phyloP scores from a whole-genome alignment of 1,140 invertebrate species.

The Papilio aristodemus region DNA sequence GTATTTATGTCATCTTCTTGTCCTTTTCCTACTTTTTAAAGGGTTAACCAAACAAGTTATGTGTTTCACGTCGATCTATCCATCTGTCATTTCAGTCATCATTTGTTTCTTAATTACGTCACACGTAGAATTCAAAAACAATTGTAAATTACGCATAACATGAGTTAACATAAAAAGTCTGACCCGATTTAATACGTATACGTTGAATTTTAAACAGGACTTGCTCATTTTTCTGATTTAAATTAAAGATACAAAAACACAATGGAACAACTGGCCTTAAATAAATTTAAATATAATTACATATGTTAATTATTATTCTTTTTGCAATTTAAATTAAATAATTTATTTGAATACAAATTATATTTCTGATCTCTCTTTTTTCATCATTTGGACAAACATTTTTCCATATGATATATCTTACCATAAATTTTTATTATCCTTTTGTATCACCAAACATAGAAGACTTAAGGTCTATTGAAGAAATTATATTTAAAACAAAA shows the following conservation, averaged over 20 bases:
- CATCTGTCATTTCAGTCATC: too few species aligned
- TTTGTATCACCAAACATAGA: too few species aligned
- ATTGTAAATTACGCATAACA: not conserved
- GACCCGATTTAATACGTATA: not conserved
- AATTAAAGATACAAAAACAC: constrained; percentile 1
- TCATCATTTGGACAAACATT: too few species aligned
- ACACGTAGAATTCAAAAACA: not conserved
- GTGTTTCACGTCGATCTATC: too few species aligned
- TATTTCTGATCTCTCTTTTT: too few species aligned
- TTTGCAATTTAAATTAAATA: not conserved
- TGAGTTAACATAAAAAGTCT: constrained; percentile 18
- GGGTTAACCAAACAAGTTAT: not conserved
- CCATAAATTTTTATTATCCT: too few species aligned
- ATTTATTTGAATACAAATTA: not conserved
- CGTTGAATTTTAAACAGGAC: constrained; percentile 10
- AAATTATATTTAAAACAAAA: too few species aligned
- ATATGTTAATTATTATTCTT: not conserved
- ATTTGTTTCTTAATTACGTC: too few species aligned
- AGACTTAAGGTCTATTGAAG: too few species aligned
- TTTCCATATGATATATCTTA: too few species aligned
- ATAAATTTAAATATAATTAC: not conserved
- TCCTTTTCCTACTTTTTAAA: too few species aligned
- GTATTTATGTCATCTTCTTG: too few species aligned
- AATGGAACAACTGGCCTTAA: constrained; percentile 5
- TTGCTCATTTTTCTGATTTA: not conserved